These are phyloP conservation scores for Saccopteryx leptura DNA, from an alignment of 2,113 vertebrate species.

Conservation along the genomic window DNA sequence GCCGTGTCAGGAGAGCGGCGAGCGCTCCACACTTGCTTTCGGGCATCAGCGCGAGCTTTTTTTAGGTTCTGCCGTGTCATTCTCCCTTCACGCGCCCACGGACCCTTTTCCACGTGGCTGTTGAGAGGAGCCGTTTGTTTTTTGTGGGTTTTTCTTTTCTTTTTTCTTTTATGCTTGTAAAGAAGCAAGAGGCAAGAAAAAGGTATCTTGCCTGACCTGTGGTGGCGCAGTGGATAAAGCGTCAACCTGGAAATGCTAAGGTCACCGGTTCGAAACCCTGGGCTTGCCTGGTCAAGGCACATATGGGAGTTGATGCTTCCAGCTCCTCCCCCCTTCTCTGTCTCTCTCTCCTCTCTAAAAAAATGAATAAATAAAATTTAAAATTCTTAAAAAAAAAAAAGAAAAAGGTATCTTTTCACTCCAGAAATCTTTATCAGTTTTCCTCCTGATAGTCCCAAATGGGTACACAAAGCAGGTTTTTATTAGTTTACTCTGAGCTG, in stretches of 20 bases:
- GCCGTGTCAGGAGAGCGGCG: constrained; percentile 56
- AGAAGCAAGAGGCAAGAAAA: constrained; percentile 33
- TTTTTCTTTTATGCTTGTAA: constrained; percentile 32
- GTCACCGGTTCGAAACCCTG: no score
- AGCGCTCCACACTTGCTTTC: constrained; percentile 67
- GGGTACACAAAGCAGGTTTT: not conserved
- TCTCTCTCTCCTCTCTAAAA: no score
- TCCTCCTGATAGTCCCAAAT: constrained; percentile 23
- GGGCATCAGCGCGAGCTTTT: constrained; percentile 50
- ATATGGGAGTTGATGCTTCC: no score
- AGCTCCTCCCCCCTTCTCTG: no score
- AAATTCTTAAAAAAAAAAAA: not conserved
- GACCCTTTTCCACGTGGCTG: not conserved
- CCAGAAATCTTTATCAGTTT: not conserved
- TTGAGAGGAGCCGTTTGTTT: not conserved
- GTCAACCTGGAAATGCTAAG: no score
- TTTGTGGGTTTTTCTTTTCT: not conserved
- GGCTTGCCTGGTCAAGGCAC: no score
- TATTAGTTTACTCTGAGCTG: not conserved
- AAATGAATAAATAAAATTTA: no score
- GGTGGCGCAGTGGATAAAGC: no score
- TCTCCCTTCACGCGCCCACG: not conserved
- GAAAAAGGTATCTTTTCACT: not conserved
- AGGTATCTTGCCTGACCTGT: not conserved
- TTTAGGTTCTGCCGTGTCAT: constrained; percentile 75